Evolutionary conservation across 2,888 invertebrate species (phyloP), one percentile per base, ranked within the genome.

Genomic region (Drosophila kanekoi): DNA sequence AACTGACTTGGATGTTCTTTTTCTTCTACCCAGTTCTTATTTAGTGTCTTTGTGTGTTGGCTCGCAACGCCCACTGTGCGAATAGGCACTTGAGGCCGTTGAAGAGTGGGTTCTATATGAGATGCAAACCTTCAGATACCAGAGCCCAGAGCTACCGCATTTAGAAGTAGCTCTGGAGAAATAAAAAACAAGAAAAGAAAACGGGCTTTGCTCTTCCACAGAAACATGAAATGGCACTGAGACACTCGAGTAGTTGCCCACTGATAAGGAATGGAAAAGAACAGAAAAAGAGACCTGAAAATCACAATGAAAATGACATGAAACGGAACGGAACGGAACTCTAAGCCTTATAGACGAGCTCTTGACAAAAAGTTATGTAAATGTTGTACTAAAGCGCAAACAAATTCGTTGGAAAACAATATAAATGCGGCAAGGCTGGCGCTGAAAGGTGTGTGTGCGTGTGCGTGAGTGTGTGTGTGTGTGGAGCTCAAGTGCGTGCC

Each of bases 401-500:
- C 87, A 87, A 79, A 81, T 87, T 66, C 83, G 52, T 59, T 70
- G 66, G 84, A 87, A 77, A 65, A 66, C 59, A 54, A 54, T 44
- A 44, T 44, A 44, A 54, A 44, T 23, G 54, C 35, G 54, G 35
- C 35, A 14, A 23, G n/a, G 32, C 85, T 68, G 82, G 86, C 88
- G 88, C 82, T 82, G 79, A 71, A 76, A 76, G 69, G 72, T 79
- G 68, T 62, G 28, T 23, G 47, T 51, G 35, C 44, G 43, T 40
- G 58, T 38, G 45, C 38, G 40, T 11, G 38, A 28, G 56, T 43
- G 38, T 43, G n/a, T 37, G 11, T n/a, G 63, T 49, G 33, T 37
- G 58, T 60, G 60, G 51, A 48, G 52, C 74, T 87, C 77, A 72
- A 87, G 88, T 83, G 88, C 88, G 82, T 87, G 88, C 88, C 88